Evolutionary conservation across 2,797 vertebrate genomes (phyloP).

Genomic region (Pitangus sulphuratus): DNA sequence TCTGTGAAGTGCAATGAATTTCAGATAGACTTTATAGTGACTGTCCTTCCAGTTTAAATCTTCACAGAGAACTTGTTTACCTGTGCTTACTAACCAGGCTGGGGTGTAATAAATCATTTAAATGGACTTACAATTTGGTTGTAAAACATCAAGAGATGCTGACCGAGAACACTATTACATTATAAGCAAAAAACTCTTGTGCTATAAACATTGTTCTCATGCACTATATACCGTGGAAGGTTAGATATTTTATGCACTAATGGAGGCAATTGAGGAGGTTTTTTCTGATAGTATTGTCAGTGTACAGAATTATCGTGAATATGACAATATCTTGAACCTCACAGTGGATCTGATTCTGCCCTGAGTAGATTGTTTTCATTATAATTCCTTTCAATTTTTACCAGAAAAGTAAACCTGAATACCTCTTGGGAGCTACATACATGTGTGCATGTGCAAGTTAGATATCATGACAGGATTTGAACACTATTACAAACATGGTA

Average conservation of each 20-base stretch:
- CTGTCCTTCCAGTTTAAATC: conserved; percentile 74
- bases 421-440: background rate
- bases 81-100: conserved; percentile 55
- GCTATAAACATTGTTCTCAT: background rate
- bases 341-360: background rate
- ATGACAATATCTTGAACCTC: background rate
- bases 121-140: conserved; percentile 27
- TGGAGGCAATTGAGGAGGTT: background rate
- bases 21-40: conserved; percentile 64
- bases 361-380: background rate
- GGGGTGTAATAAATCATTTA: conserved; percentile 57
- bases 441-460: accelerated
- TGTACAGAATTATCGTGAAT: background rate
- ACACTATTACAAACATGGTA: accelerated
- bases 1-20: conserved; percentile 73
- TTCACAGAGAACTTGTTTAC: conserved; percentile 68
- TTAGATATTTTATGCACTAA: background rate
- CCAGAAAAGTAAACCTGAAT: background rate
- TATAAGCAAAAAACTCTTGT: background rate
- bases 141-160: conserved; percentile 56
- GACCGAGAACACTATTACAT: conserved; percentile 33
- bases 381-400: background rate
- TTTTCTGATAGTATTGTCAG: background rate
- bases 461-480: accelerated
- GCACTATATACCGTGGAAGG: background rate